phyloP scores from a whole-genome alignment of 2,888 invertebrate genomes.

The Icerya purchasi region DNA sequence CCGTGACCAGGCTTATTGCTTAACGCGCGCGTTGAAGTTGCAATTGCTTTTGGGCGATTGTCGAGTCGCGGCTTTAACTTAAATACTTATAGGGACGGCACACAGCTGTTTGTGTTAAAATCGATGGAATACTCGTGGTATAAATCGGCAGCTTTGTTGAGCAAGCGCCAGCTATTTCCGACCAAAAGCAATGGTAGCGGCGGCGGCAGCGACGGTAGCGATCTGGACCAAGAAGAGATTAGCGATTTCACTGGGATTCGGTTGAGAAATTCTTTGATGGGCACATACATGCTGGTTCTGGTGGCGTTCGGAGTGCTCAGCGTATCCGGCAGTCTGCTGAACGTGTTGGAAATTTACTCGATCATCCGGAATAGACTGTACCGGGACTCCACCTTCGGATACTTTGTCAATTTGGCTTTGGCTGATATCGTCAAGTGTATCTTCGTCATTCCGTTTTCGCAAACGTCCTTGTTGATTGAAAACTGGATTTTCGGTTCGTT shows the following conservation, averaged over 20 bases:
- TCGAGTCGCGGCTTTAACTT: too few species aligned
- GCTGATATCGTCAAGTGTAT: slow-evolving; percentile 43
- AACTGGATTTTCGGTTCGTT: slow-evolving; percentile 53
- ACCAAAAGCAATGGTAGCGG: not conserved
- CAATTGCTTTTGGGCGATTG: too few species aligned
- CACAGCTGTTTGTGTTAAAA: too few species aligned
- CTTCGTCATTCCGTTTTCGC: slow-evolving; percentile 43
- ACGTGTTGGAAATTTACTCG: not conserved
- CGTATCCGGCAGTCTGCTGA: not conserved
- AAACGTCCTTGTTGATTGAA: slow-evolving; percentile 42
- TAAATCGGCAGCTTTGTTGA: not conserved
- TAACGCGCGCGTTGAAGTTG: too few species aligned
- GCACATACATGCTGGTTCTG: not conserved
- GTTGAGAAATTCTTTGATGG: not conserved
- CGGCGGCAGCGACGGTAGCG: too few species aligned
- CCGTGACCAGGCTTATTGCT: too few species aligned
- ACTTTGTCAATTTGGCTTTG: slow-evolving; percentile 41
- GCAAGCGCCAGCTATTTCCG: not conserved
- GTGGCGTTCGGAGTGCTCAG: not conserved
- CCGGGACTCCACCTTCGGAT: slow-evolving; percentile 25
- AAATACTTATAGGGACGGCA: too few species aligned
- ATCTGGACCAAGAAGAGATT: not conserved
- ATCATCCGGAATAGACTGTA: not conserved
- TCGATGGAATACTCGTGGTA: not conserved
- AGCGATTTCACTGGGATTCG: not conserved